phyloP scores from a whole-genome alignment of 1,140 invertebrate genomes.

The Teleopsis dalmanni region DNA sequence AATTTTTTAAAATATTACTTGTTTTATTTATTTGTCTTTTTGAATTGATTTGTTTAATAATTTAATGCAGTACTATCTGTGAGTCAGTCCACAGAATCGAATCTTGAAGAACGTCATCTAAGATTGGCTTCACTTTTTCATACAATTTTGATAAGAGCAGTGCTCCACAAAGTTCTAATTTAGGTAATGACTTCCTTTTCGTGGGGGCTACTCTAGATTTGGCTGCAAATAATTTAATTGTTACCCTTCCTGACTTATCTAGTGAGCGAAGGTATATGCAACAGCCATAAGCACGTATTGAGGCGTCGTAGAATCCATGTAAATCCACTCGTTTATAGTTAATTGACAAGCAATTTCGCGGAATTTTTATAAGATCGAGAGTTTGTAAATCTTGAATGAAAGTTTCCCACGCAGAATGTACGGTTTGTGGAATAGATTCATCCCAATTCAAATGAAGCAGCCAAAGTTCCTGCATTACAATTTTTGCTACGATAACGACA shows the following conservation, averaged over 20 bases:
- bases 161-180: background rate
- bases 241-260: background rate
- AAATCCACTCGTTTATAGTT: background rate
- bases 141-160: background rate
- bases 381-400: background rate
- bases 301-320: constrained; percentile 6
- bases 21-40: background rate
- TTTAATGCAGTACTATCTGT: background rate
- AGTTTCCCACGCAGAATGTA: background rate
- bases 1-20: background rate
- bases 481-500: constrained; percentile 1
- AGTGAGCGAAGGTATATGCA: background rate
- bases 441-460: constrained; percentile 1
- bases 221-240: background rate
- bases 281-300: constrained; percentile 6
- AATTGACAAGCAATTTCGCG: background rate
- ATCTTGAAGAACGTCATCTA: background rate
- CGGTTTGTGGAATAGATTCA: constrained; percentile 1
- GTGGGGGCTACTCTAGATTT: constrained; percentile 6
- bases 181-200: background rate
- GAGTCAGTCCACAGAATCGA: background rate
- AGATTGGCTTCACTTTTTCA: background rate
- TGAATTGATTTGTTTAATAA: background rate
- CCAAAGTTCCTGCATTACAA: constrained; percentile 5
- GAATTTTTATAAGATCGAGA: background rate